These are phyloP conservation scores for Passer domesticus DNA, from an alignment of 2,113 vertebrate species.

Conservation along the genomic window DNA sequence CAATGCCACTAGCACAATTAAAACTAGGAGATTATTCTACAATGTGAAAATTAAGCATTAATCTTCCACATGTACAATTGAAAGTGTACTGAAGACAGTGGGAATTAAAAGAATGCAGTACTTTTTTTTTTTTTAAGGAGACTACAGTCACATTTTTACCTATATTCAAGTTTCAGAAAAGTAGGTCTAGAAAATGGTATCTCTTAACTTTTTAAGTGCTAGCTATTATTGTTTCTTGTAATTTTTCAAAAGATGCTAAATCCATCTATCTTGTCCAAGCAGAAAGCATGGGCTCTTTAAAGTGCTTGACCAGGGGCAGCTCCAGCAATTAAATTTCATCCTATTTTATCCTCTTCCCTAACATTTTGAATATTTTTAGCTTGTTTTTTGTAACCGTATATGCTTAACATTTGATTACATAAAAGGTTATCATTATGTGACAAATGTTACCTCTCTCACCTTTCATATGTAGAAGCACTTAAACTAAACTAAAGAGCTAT, in stretches of 20 bases:
- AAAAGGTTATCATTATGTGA: not conserved
- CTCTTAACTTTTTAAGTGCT: not conserved
- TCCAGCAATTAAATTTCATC: not conserved
- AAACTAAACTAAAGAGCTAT: not conserved
- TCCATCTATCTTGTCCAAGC: not conserved
- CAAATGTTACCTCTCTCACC: not conserved
- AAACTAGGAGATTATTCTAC: not conserved
- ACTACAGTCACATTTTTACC: not conserved
- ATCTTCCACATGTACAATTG: not conserved
- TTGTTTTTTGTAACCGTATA: not conserved
- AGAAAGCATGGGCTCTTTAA: not conserved
- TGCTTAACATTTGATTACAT: not conserved
- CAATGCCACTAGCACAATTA: not conserved
- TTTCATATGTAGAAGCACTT: not conserved
- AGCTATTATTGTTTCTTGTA: not conserved
- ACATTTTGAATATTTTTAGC: not conserved
- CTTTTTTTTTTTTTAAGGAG: not conserved
- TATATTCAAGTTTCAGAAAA: not conserved
- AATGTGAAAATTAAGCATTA: not conserved
- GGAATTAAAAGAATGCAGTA: accelerated
- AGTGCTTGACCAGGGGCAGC: not conserved
- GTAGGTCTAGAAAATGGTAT: not conserved
- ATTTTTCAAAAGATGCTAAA: not conserved
- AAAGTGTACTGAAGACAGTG: not conserved
- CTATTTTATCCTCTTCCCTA: not conserved